Percentiles rank a stretch among this genome's conserved stretches.
Conservation (phyloP, 1,140 invertebrate species). For the Ips nitidus region DNA sequence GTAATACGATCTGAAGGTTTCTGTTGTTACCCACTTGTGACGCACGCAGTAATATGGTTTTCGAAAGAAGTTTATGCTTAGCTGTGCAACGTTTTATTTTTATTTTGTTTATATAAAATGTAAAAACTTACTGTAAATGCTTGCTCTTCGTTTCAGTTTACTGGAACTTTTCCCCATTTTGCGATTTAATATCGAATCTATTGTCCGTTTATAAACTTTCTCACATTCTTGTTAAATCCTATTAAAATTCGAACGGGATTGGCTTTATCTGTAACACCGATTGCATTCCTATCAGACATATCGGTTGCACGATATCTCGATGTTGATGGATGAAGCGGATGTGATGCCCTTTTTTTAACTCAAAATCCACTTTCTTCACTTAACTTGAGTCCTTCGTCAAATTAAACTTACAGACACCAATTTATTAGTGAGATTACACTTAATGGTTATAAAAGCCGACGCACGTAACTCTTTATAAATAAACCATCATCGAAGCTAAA, state of each 20-base stretch:
- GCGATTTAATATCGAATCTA: neutral
- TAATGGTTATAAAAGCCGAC: neutral
- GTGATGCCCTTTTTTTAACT: neutral
- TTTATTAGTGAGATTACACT: neutral
- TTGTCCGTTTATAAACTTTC: neutral
- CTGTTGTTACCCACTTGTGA: neutral
- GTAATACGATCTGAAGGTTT: neutral
- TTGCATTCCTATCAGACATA: neutral
- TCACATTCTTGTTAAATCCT: neutral
- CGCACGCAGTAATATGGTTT: neutral
- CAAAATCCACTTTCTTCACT: neutral
- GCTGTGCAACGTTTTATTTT: neutral
- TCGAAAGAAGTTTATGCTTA: neutral
- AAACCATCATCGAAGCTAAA: neutral
- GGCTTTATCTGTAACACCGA: neutral
- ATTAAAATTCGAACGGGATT: neutral
- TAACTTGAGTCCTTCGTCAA: neutral
- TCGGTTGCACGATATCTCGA: neutral
- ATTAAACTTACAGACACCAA: neutral
- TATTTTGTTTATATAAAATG: neutral
- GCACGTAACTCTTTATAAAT: slow-evolving; percentile 4
- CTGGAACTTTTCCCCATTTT: slow-evolving; percentile 46
- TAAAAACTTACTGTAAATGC: slow-evolving; percentile 37
- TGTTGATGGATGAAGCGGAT: slow-evolving; percentile 3
- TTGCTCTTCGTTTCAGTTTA: slow-evolving; percentile 43